Evolutionary conservation across 2,888 invertebrate species (phyloP).

Genomic region (Archips crataeganus): DNA sequence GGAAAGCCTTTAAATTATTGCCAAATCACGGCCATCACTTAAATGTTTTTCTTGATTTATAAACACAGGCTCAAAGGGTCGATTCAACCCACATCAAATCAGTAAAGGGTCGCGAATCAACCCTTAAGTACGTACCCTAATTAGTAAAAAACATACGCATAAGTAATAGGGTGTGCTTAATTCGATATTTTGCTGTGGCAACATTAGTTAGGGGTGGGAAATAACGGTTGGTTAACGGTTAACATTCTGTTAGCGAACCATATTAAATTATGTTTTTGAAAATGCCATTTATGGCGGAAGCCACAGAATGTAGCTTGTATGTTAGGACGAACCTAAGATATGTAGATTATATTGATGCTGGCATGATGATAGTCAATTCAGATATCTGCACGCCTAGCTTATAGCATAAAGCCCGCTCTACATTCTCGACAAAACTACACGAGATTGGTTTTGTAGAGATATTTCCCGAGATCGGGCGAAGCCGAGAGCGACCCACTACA

Average conservation of each 20-base stretch:
- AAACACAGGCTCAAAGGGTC: constrained; percentile 39
- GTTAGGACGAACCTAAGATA: no score
- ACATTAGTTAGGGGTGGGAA: constrained; percentile 48
- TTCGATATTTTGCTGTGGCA: constrained; percentile 60
- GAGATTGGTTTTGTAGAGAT: no score
- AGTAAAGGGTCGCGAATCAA: constrained; percentile 43
- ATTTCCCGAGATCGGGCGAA: no score
- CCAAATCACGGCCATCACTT: constrained; percentile 33
- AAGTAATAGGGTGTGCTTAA: constrained; percentile 37
- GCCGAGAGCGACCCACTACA: no score
- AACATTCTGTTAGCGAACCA: neutral
- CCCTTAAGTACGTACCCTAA: constrained; percentile 46
- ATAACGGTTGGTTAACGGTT: constrained; percentile 16
- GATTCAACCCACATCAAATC: constrained; percentile 47
- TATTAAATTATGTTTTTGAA: no score
- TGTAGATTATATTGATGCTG: no score
- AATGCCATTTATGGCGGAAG: no score
- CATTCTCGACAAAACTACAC: no score
- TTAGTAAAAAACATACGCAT: constrained; percentile 45
- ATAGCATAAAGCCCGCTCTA: no score
- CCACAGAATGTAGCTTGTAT: no score
- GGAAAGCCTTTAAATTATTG: constrained; percentile 29
- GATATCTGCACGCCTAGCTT: no score
- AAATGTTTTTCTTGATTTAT: constrained; percentile 42
- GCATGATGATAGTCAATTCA: no score